Evolutionary conservation across 2,797 vertebrate genomes (phyloP).

Genomic region (Semaprochilodus insignis): DNA sequence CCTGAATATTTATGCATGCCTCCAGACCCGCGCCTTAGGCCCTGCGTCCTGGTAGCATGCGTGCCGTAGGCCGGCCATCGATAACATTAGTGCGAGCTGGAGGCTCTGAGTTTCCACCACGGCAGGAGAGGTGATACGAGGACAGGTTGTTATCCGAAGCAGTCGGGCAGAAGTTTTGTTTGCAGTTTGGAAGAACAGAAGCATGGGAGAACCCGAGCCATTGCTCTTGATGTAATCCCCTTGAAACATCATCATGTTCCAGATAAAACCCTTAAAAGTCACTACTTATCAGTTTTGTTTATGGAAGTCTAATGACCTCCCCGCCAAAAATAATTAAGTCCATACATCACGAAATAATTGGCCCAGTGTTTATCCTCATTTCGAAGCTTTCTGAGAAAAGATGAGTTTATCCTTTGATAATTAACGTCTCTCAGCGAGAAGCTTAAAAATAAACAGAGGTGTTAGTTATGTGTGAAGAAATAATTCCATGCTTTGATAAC

Average conservation of each 20-base stretch:
- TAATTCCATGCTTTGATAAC: constrained; percentile 68
- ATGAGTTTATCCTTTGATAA: constrained; percentile 67
- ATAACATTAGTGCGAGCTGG: background rate
- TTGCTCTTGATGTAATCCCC: background rate
- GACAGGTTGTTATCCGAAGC: background rate
- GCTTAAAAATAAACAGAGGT: constrained; percentile 67
- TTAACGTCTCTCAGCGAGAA: constrained; percentile 62
- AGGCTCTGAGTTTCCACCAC: background rate
- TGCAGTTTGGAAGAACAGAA: constrained; percentile 9
- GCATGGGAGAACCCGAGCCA: background rate
- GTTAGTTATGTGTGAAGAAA: constrained; percentile 66
- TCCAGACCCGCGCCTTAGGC: constrained; percentile 27
- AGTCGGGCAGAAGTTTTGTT: background rate
- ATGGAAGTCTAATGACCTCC: constrained; percentile 52
- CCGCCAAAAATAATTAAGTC: constrained; percentile 63
- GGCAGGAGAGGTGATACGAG: constrained; percentile 4
- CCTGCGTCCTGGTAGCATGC: background rate
- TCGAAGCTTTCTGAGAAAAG: constrained; percentile 59
- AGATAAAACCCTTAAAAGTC: constrained; percentile 25
- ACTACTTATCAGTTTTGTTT: constrained; percentile 34
- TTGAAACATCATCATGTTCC: background rate
- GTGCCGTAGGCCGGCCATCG: background rate
- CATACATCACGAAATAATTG: constrained; percentile 65
- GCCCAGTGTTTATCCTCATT: constrained; percentile 59
- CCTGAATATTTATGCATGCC: constrained; percentile 23